Evolutionary conservation across 2,888 invertebrate species (phyloP).

Genomic region (Nipponacmea schrenckii): DNA sequence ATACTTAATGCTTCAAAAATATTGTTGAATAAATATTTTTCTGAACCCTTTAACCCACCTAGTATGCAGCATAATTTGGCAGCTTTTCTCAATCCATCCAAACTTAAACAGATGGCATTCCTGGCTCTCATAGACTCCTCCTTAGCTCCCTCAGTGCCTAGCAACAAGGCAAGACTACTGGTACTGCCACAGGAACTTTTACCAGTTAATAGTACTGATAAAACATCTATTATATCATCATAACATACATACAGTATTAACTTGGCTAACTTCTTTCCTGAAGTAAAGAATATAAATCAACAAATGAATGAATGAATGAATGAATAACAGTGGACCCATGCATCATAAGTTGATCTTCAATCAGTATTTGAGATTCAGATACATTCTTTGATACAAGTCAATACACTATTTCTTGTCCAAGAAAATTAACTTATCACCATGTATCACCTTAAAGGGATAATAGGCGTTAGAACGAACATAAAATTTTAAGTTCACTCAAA

Average conservation of each 20-base stretch:
- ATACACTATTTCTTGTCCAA: no score
- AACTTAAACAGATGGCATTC: conserved; percentile 86
- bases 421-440: no score
- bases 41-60: conserved; percentile 68
- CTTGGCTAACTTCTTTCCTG: conserved; percentile 68
- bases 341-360: no score
- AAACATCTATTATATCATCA: conserved; percentile 88
- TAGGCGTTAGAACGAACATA: no score
- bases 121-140: conserved; percentile 72
- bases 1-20: no score
- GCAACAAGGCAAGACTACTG: conserved; percentile 69
- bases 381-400: no score
- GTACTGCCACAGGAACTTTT: conserved; percentile 66
- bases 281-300: conserved; percentile 11
- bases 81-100: conserved; percentile 91
- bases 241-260: conserved; percentile 89
- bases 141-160: conserved; percentile 69
- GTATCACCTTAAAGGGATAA: no score
- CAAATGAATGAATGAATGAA: neutral
- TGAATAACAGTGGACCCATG: neutral
- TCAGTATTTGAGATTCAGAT: no score
- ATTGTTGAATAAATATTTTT: neutral
- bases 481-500: no score
- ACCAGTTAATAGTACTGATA: conserved; percentile 79
- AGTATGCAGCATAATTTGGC: conserved; percentile 89